A percentile compares a stretch with the other conserved stretches of the same genome.
These are phyloP conservation scores for Pogonus chalceus DNA, from an alignment of 1,140 invertebrate genomes.

Conservation along the genomic window DNA sequence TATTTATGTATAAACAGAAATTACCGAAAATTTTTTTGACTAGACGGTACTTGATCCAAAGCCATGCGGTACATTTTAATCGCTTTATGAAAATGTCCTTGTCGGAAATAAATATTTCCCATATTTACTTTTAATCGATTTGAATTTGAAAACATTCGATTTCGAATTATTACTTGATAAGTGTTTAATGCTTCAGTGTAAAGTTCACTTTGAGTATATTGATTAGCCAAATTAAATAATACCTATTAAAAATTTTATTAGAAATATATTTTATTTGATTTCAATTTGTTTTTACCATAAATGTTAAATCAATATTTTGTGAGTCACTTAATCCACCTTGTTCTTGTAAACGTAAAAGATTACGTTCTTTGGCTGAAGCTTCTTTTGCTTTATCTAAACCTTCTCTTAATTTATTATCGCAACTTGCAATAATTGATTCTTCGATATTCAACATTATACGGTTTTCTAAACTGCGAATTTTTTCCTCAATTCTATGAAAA, in stretches of 20 bases:
- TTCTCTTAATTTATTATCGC: conserved; percentile 30
- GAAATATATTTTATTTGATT: neutral
- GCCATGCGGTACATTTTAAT: conserved; percentile 98
- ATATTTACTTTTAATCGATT: conserved; percentile 94
- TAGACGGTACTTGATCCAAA: conserved; percentile 86
- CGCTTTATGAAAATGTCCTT: conserved; percentile 89
- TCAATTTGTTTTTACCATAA: conserved; percentile 55
- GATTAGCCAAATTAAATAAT: conserved; percentile 85
- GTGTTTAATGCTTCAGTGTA: conserved; percentile 92
- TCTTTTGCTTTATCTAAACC: conserved; percentile 92
- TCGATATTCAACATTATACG: conserved; percentile 78
- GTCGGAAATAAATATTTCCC: conserved; percentile 95
- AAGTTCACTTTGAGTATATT: conserved; percentile 90
- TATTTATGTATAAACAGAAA: neutral
- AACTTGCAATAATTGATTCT: conserved; percentile 60
- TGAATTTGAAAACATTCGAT: conserved; percentile 76
- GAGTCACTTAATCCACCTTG: conserved; percentile 76
- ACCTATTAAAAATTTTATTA: conserved; percentile 47
- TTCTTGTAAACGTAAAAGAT: conserved; percentile 81
- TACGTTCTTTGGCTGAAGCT: conserved; percentile 83
- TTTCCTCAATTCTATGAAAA: conserved; percentile 66
- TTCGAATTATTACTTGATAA: conserved; percentile 82
- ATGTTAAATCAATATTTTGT: conserved; percentile 89
- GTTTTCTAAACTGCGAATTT: conserved; percentile 69
- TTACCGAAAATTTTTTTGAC: conserved; percentile 83